These are phyloP conservation scores for Resseliella maxima DNA, from an alignment of 2,888 invertebrate genomes.

Conservation along the genomic window DNA sequence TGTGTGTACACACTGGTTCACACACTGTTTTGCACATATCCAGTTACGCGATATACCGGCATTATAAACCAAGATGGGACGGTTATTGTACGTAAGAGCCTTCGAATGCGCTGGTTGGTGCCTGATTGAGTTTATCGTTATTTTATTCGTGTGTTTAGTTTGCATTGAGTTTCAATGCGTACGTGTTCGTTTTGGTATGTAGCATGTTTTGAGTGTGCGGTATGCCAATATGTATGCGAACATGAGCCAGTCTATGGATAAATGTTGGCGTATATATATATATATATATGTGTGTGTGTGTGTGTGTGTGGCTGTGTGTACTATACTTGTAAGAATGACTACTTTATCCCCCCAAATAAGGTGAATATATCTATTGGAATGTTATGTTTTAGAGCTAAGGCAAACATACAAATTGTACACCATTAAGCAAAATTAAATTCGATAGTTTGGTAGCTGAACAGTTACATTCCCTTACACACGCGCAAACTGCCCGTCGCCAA, in stretches of 20 bases:
- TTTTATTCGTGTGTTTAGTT: neutral
- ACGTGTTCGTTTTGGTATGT: neutral
- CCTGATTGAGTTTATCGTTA: neutral
- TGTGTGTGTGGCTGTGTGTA: neutral
- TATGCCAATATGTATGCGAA: neutral
- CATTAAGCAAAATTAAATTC: conserved; percentile 40
- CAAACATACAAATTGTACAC: conserved; percentile 49
- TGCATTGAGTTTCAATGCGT: neutral
- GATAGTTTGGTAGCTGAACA: conserved; percentile 5
- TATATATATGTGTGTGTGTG: neutral
- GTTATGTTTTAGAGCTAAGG: neutral
- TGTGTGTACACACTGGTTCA: neutral
- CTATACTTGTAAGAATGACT: neutral
- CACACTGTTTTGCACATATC: neutral
- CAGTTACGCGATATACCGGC: conserved; percentile 22
- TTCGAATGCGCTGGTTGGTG: conserved; percentile 35
- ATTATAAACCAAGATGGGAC: neutral
- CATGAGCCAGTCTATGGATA: too few relatives aligned
- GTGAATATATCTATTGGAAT: neutral
- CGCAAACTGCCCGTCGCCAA: neutral
- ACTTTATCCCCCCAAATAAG: conserved; percentile 29
- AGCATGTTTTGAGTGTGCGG: too few relatives aligned
- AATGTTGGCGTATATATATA: too few relatives aligned
- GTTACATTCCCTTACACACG: neutral
- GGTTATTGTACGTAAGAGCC: neutral